A percentile compares a stretch with the other conserved stretches of the same genome.
These are phyloP conservation scores for Distichodus sexfasciatus DNA, from an alignment of 2,797 vertebrate genomes.

Conservation along the genomic window DNA sequence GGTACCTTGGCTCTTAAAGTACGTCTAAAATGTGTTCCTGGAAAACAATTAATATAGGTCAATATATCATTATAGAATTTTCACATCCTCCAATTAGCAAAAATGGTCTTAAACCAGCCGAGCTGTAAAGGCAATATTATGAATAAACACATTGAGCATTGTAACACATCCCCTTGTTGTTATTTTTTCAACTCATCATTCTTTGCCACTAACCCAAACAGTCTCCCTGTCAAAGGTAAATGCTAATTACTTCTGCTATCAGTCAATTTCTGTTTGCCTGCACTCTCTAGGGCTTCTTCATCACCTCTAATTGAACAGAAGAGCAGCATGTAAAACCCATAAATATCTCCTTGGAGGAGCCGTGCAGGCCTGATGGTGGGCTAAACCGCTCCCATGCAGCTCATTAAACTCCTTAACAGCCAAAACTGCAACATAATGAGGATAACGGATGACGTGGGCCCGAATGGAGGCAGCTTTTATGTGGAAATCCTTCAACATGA, in stretches of 20 bases:
- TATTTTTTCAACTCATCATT: conserved; percentile 22
- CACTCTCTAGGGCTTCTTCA: conserved; percentile 45
- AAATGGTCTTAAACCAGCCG: too few relatives aligned
- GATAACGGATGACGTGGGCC: conserved; percentile 47
- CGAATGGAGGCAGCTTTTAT: conserved; percentile 54
- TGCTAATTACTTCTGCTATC: conserved; percentile 42
- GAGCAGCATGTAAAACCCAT: conserved; percentile 52
- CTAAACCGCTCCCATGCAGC: conserved; percentile 59
- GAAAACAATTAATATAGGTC: too few relatives aligned
- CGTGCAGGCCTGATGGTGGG: conserved; percentile 50
- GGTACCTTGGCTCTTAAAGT: too few relatives aligned
- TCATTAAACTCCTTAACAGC: conserved; percentile 64
- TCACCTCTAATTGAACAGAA: conserved; percentile 54
- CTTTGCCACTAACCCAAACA: conserved; percentile 23
- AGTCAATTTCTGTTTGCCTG: conserved; percentile 45
- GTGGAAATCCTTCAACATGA: conserved; percentile 59
- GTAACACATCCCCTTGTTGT: conserved; percentile 18
- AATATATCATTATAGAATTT: too few relatives aligned
- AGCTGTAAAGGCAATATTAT: too few relatives aligned
- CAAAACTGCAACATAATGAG: conserved; percentile 58
- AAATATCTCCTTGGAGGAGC: conserved; percentile 56
- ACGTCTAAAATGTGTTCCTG: too few relatives aligned
- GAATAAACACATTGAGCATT: conserved; percentile 14
- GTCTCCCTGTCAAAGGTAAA: conserved; percentile 34
- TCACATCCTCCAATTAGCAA: too few relatives aligned